Evolutionary conservation across 2,113 vertebrate species (phyloP), one percentile per base, ranked within the genome.

Genomic region (Daphoenositta chrysoptera): DNA sequence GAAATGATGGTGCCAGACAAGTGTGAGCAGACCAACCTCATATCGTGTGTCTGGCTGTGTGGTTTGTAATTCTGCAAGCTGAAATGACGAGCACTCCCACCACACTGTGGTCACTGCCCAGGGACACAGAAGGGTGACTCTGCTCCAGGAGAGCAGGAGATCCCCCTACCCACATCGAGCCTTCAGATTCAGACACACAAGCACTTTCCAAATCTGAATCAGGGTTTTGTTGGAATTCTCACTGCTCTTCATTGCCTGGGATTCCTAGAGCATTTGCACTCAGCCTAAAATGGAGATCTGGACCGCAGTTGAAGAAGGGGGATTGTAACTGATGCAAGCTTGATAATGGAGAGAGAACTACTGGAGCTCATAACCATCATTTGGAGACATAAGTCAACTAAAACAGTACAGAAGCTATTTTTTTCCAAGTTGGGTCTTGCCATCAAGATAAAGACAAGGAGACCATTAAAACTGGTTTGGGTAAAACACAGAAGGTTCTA

Each of bases 1-100:
- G 92, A 96, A 96, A 87, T 13, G 57, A 39, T 81, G 72, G 86
- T 96, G 90, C 94, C 93, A 94, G 90, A 93, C 93, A 94, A 94
- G 86, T 61, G 96, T 82, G 93, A 96, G 94, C 94, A 96, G 76
- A 92, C 80, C 93, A 88, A 42, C 48, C 60, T 64, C 94, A 76
- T 28, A 39, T 0, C 70, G 60, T n/a, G 56, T 26, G 69, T 82
- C 96, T 90, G 72, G 69, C 80, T 81, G 61, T 82, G 88, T 69
- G 85, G 71, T 94, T 87, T 87, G 68, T 53, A 75, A 24, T 56
- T 47, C 90, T 78, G 79, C 85, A 94, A 89, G 51, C 8, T 63
- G 68, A 81, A 93, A 92, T 14, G 58, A 51, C 0, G 5, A 90
- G 39, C n/a, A 7, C 56, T 81, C 60, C 44, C 44, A 64, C 51